phyloP scores from a whole-genome alignment of 2,797 vertebrate species.

The Onychomys leucogaster region DNA sequence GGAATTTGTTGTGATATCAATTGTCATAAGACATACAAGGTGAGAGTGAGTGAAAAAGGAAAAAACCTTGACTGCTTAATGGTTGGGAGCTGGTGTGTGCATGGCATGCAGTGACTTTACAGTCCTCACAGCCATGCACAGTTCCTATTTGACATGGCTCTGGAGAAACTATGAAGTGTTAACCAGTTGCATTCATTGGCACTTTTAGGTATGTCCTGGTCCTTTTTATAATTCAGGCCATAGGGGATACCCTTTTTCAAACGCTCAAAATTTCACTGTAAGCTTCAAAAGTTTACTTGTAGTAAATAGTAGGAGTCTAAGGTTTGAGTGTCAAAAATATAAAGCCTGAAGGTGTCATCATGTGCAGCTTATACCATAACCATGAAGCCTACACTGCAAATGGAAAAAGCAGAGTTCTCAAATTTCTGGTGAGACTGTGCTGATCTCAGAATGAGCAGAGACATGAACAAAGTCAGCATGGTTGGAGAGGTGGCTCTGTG shows the following conservation, averaged over 20 bases:
- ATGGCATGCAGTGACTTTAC: neutral
- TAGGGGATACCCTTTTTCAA: neutral
- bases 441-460: neutral
- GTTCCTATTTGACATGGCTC: neutral
- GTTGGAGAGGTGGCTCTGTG: neutral
- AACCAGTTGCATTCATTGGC: neutral
- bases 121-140: neutral
- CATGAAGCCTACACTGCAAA: neutral
- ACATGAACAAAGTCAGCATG: neutral
- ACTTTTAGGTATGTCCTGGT: constrained; percentile 5
- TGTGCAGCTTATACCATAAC: neutral
- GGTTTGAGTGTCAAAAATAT: neutral
- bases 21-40: neutral
- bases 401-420: neutral
- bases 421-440: neutral
- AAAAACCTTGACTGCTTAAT: neutral
- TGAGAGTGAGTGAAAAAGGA: neutral
- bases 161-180: neutral
- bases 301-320: neutral
- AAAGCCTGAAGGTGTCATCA: neutral
- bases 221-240: neutral
- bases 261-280: neutral
- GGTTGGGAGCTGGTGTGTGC: neutral
- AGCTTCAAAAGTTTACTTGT: neutral
- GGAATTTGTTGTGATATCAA: neutral